Evolutionary conservation across 2,888 invertebrate species (phyloP).

Genomic region (Netelia melanura): DNA sequence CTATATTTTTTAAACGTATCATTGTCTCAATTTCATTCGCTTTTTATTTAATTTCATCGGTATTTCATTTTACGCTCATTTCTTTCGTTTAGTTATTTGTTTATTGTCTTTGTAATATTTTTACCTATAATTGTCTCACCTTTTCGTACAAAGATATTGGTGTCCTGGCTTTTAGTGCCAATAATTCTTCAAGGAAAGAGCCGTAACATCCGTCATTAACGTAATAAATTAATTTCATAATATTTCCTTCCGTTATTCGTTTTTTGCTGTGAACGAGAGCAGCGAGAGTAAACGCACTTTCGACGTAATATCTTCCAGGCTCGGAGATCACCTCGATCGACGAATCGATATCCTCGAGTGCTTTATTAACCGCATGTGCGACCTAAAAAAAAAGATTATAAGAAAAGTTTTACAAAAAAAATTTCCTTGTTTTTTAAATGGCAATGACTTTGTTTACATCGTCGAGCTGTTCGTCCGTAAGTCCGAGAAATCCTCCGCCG

Average conservation of each 20-base stretch:
- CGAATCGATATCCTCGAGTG: constrained; percentile 84
- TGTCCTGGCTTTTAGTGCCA: constrained; percentile 71
- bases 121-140: constrained; percentile 30
- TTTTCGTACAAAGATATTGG: constrained; percentile 72
- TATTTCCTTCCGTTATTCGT: constrained; percentile 76
- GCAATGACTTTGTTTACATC: constrained; percentile 78
- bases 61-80: neutral
- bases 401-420: neutral
- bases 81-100: too few relatives aligned
- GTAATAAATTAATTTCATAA: constrained; percentile 86
- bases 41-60: neutral
- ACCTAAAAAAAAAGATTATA: constrained; percentile 70
- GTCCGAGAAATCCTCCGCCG: constrained; percentile 88
- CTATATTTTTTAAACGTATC: neutral
- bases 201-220: constrained; percentile 89
- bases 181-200: constrained; percentile 86
- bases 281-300: constrained; percentile 87
- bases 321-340: constrained; percentile 86
- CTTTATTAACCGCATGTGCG: constrained; percentile 85
- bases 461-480: constrained; percentile 82
- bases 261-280: constrained; percentile 86
- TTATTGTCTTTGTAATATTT: neutral
- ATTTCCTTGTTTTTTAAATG: neutral
- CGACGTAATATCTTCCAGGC: constrained; percentile 88
- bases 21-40: neutral